These are phyloP conservation scores for Sciurus niger DNA, from an alignment of 2,113 vertebrate genomes.

Conservation along the genomic window DNA sequence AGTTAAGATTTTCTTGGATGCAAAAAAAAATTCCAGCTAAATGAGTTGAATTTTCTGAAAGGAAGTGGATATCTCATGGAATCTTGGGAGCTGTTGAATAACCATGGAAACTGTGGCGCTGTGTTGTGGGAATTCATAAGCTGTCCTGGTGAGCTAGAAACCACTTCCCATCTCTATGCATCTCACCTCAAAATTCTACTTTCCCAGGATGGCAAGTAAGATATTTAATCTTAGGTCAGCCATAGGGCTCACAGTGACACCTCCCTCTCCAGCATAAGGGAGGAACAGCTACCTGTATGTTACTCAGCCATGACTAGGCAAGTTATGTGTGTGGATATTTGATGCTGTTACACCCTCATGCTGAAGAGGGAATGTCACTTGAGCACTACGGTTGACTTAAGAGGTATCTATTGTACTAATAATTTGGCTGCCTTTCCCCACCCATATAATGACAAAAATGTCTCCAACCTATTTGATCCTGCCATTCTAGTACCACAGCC, in stretches of 20 bases:
- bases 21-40: not conserved
- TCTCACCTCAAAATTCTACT: slow-evolving; percentile 44
- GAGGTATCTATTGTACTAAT: not conserved
- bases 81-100: slow-evolving; percentile 35
- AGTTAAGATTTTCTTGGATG: slow-evolving; percentile 4
- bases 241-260: no score
- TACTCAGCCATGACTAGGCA: not conserved
- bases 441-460: slow-evolving; percentile 4
- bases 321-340: no score
- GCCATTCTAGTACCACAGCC: not conserved
- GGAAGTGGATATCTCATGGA: not conserved
- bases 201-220: not conserved
- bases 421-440: slow-evolving; percentile 1
- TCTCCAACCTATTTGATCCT: not conserved
- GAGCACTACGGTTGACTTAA: not conserved
- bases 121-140: not conserved
- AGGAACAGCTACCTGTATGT: no score
- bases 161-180: not conserved
- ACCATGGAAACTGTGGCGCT: not conserved
- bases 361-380: not conserved
- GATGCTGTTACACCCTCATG: no score
- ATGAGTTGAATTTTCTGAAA: not conserved
- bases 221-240: no score
- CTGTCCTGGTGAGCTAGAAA: not conserved
- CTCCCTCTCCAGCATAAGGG: no score